Percentiles rank a stretch among this genome's conserved stretches.
Conservation (phyloP, 2,888 invertebrate genomes). For the Lottia scabra region DNA sequence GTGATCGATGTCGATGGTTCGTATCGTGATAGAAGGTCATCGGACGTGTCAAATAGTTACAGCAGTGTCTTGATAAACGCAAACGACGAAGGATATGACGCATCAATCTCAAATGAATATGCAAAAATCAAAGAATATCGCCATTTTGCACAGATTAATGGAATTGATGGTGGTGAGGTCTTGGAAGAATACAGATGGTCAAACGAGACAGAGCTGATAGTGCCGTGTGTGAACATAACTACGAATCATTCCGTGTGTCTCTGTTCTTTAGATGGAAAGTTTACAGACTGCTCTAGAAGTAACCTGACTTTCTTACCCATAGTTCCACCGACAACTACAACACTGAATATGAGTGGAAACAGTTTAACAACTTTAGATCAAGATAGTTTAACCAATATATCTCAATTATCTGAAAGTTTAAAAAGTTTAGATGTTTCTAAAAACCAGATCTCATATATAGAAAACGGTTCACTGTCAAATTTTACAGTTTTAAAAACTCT, state of each 20-base stretch:
- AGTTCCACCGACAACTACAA: not conserved
- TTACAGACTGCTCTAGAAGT: not conserved
- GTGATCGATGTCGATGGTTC: too few relatives aligned
- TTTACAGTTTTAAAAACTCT: not conserved
- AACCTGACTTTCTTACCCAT: not conserved
- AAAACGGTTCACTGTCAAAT: not conserved
- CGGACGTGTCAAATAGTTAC: too few relatives aligned
- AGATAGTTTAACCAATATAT: not conserved
- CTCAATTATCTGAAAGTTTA: not conserved
- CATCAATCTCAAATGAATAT: too few relatives aligned
- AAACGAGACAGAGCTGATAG: too few relatives aligned
- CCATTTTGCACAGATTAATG: too few relatives aligned
- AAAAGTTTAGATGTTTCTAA: not conserved
- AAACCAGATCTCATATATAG: not conserved
- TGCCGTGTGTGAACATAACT: too few relatives aligned
- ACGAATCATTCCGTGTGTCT: not conserved
- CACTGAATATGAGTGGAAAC: not conserved
- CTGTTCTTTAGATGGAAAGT: not conserved
- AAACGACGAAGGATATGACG: too few relatives aligned
- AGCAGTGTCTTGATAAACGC: too few relatives aligned
- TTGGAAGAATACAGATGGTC: too few relatives aligned
- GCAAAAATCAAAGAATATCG: too few relatives aligned
- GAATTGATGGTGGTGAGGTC: too few relatives aligned
- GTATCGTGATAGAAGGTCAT: too few relatives aligned
- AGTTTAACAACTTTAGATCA: not conserved